These are phyloP conservation scores for Drosophila guanche DNA, from an alignment of 1,140 invertebrate genomes.

Conservation along the genomic window DNA sequence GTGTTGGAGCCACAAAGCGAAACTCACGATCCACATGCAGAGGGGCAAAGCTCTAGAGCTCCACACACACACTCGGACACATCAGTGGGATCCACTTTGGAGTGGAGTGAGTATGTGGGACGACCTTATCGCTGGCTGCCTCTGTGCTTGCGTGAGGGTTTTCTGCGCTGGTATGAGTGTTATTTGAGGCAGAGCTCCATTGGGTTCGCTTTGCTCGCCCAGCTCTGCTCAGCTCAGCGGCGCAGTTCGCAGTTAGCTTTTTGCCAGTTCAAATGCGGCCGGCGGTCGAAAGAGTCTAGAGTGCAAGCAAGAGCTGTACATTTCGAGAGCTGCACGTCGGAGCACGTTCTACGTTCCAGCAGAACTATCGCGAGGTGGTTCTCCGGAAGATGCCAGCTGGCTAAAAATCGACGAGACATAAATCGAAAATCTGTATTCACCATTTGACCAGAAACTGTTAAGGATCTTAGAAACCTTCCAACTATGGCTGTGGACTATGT, in stretches of 20 bases:
- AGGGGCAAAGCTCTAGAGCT: slow-evolving; percentile 26
- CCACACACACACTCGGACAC: not conserved
- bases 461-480: too few species aligned
- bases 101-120: slow-evolving; percentile 26
- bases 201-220: slow-evolving; percentile 49
- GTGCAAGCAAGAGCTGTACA: slow-evolving; percentile 33
- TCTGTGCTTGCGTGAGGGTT: slow-evolving; percentile 22
- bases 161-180: slow-evolving; percentile 36
- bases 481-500: slow-evolving; percentile 87
- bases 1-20: too few species aligned
- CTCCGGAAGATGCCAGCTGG: slow-evolving; percentile 26
- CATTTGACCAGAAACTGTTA: not conserved
- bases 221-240: slow-evolving; percentile 36
- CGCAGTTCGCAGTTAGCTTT: slow-evolving; percentile 71
- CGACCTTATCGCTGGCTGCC: slow-evolving; percentile 51
- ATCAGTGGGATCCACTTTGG: not conserved
- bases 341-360: slow-evolving; percentile 28
- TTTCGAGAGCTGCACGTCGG: slow-evolving; percentile 1
- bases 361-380: slow-evolving; percentile 21
- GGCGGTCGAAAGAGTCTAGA: slow-evolving; percentile 60
- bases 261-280: slow-evolving; percentile 71
- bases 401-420: slow-evolving; percentile 3
- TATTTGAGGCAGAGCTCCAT: slow-evolving; percentile 41
- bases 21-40: too few species aligned
- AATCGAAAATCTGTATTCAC: slow-evolving; percentile 3